Conservation (phyloP, 2,888 invertebrate species). For the Melinaea menophilus region DNA sequence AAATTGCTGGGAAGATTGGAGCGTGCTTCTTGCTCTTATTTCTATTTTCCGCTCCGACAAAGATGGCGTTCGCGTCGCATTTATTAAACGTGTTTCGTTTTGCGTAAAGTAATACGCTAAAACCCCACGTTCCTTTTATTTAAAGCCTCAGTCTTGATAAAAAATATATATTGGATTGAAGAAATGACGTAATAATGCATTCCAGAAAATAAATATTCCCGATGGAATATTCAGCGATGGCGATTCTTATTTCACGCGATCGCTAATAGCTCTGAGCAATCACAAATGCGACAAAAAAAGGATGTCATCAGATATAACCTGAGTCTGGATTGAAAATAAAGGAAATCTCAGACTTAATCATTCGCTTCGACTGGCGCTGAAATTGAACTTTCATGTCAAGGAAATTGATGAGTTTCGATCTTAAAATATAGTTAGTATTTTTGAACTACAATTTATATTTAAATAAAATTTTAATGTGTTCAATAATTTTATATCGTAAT, state of each 20-base stretch:
- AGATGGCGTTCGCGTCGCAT: constrained; percentile 15
- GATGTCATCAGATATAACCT: constrained; percentile 18
- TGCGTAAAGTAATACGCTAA: constrained; percentile 3
- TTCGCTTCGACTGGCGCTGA: constrained; percentile 36
- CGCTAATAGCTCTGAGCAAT: constrained; percentile 11
- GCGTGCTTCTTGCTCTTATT: constrained; percentile 32
- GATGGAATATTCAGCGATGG: neutral
- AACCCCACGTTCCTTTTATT: neutral
- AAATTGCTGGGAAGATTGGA: constrained; percentile 42
- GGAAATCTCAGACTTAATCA: constrained; percentile 35
- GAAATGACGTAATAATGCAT: neutral
- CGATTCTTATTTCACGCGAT: neutral
- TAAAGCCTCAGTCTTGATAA: neutral
- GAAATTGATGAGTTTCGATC: constrained; percentile 35
- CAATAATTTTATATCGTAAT: too few species aligned
- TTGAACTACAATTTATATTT: constrained; percentile 8
- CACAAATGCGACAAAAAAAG: constrained; percentile 12
- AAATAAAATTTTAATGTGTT: constrained; percentile 2
- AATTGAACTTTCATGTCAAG: constrained; percentile 37
- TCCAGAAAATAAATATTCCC: neutral
- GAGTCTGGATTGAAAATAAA: constrained; percentile 31
- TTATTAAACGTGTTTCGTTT: constrained; percentile 15
- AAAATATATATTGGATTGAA: neutral
- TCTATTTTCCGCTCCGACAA: constrained; percentile 20
- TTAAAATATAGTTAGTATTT: constrained; percentile 26